These are phyloP conservation scores for Forbesichthys agassizii DNA, from an alignment of 2,113 vertebrate genomes.

Conservation along the genomic window DNA sequence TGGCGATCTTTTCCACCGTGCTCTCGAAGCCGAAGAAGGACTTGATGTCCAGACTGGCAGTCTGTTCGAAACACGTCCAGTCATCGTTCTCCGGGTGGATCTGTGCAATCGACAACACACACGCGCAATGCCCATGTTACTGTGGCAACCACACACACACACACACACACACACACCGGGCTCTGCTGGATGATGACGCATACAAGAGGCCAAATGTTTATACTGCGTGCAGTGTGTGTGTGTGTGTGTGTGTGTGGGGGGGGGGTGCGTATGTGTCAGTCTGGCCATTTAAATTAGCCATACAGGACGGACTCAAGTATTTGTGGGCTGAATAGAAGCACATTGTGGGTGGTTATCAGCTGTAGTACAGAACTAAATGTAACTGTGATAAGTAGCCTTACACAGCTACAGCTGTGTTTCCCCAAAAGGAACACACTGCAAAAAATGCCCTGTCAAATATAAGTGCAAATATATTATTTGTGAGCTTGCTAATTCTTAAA, in stretches of 20 bases:
- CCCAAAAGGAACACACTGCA: background rate
- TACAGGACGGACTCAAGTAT: slow-evolving; percentile 3
- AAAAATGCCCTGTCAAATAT: too few relatives aligned
- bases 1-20: slow-evolving; percentile 97
- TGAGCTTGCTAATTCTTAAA: background rate
- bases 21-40: slow-evolving; percentile 99
- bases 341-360: background rate
- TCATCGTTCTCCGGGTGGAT: slow-evolving; percentile 97
- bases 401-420: background rate
- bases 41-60: slow-evolving; percentile 95
- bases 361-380: background rate
- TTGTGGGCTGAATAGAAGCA: background rate
- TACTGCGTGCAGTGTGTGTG: slow-evolving; percentile 19
- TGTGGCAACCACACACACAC: slow-evolving; percentile 33
- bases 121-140: slow-evolving; percentile 12
- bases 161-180: slow-evolving; percentile 20
- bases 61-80: slow-evolving; percentile 98
- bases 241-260: background rate
- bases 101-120: slow-evolving; percentile 62
- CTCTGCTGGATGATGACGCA: slow-evolving; percentile 37
- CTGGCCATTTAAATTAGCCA: slow-evolving; percentile 28
- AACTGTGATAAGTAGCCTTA: background rate
- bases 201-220: slow-evolving; percentile 22
- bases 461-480: background rate
- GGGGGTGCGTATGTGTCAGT: slow-evolving; percentile 21